phyloP scores from a whole-genome alignment of 2,797 vertebrate species.

The Cygnus olor region DNA sequence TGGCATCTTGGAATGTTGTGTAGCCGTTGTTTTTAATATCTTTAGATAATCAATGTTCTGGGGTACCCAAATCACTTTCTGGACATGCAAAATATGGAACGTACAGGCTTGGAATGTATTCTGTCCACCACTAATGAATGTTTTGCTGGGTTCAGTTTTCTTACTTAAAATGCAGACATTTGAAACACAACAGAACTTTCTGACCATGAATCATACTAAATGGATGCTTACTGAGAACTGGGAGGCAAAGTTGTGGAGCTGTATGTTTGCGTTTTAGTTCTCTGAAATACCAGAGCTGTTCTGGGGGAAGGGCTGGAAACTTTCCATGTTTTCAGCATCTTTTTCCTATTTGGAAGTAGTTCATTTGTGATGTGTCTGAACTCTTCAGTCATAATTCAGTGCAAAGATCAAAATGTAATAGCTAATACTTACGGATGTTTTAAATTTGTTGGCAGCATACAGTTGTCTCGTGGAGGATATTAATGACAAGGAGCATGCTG shows the following conservation, averaged over 20 bases:
- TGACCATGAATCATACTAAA: neutral
- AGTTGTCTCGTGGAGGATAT: neutral
- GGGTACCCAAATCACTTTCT: neutral
- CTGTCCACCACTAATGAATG: neutral
- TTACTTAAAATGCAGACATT: neutral
- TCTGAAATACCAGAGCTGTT: neutral
- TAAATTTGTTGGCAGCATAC: neutral
- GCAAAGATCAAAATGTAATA: constrained; percentile 34
- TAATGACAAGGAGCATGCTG: neutral
- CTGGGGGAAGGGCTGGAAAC: neutral
- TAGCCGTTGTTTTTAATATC: neutral
- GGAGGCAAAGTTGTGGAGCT: neutral
- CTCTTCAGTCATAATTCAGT: constrained; percentile 17
- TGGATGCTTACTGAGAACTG: neutral
- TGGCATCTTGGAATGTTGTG: neutral
- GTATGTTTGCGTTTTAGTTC: neutral
- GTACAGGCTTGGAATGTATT: neutral
- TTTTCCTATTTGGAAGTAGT: neutral
- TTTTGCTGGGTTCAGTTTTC: neutral
- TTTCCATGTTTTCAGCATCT: neutral
- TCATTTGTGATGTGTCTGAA: neutral
- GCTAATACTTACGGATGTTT: neutral
- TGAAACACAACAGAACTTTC: neutral
- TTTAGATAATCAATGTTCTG: neutral
- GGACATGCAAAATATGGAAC: neutral